These are phyloP conservation scores for Catonia carolina DNA, from an alignment of 2,888 invertebrate species.

Conservation along the genomic window DNA sequence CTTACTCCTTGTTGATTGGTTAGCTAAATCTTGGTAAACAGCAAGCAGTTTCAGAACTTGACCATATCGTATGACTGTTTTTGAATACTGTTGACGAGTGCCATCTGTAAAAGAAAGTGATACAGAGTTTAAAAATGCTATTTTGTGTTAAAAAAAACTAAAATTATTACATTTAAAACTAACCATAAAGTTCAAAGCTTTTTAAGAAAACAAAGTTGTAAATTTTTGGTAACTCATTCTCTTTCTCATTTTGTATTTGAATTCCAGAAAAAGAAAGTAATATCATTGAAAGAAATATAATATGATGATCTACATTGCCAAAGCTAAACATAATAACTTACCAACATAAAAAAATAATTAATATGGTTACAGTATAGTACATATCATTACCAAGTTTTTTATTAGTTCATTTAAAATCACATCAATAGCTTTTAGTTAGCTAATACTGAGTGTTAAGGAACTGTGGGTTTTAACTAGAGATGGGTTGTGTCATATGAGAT, in stretches of 20 bases:
- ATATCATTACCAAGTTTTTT: too few species aligned
- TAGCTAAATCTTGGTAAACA: constrained; percentile 48
- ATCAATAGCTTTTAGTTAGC: too few species aligned
- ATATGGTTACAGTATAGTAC: too few species aligned
- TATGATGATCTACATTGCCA: too few species aligned
- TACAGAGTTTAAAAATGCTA: neutral
- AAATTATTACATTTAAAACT: neutral
- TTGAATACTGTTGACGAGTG: constrained; percentile 42
- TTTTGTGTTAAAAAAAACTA: neutral
- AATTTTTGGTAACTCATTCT: neutral
- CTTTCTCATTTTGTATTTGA: neutral
- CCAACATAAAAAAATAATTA: too few species aligned
- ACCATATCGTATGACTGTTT: constrained; percentile 46
- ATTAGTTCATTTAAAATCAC: too few species aligned
- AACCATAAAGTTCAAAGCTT: neutral
- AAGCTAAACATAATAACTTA: too few species aligned
- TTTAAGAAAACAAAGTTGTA: neutral
- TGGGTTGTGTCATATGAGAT: too few species aligned
- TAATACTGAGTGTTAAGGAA: too few species aligned
- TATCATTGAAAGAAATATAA: too few species aligned
- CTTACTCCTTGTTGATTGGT: constrained; percentile 39
- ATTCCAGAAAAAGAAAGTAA: too few species aligned
- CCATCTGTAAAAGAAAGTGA: constrained; percentile 25
- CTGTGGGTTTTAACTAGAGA: too few species aligned
- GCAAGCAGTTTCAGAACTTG: constrained; percentile 48